Base-by-base conservation (phyloP, 2,888 invertebrate species). In the Ophioninae sp. region DNA sequence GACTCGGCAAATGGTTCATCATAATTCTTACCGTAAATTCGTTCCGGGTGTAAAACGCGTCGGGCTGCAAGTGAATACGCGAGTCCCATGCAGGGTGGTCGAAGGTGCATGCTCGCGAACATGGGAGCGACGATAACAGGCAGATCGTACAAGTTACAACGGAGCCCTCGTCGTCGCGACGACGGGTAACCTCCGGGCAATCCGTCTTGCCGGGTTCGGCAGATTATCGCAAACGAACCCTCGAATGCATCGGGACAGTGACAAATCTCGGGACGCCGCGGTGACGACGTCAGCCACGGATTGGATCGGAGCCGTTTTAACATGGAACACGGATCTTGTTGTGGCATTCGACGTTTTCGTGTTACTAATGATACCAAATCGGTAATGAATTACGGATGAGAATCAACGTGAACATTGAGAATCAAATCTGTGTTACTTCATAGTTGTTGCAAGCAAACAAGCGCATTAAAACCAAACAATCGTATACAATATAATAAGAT, bases 221-320 rank as follows among this genome's bases (percentile, higher is more conserved):
- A 69, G 85, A 86, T 86, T 87, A 88, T 87, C 86, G 80, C 85
- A 84, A 79, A 74, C 75, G 75, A 85, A 61, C 64, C 81, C 56
- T 70, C 69, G 77, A 77, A 69, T 50, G 59, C 44, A 64, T 21
- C 70, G 10, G 85, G 85, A 88, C 87, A 88, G 86, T 88, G 88
- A 88, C 87, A 86, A 88, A 88, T 88, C 87, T 88, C 72, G 75
- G 79, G 84, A 84, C 80, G 84, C 79, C 81, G 82, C 79, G 68
- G 59, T 73, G 23, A 44, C 76, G 62, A 67, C 80, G 69, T 76
- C 84, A 76, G 85, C 62, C 79, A 79, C 75, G 30, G 30, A 21
- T 7, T 62, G 76, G 57, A 59, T 44, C 59, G 13, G 41, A 79
- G 61, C 77, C 41, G 79, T 81, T 83, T 73, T 44, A 44, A 30